A percentile compares a stretch with the other conserved stretches of the same genome.
These are phyloP conservation scores for Hylaeus volcanicus DNA, from an alignment of 1,140 invertebrate genomes.

Conservation along the genomic window DNA sequence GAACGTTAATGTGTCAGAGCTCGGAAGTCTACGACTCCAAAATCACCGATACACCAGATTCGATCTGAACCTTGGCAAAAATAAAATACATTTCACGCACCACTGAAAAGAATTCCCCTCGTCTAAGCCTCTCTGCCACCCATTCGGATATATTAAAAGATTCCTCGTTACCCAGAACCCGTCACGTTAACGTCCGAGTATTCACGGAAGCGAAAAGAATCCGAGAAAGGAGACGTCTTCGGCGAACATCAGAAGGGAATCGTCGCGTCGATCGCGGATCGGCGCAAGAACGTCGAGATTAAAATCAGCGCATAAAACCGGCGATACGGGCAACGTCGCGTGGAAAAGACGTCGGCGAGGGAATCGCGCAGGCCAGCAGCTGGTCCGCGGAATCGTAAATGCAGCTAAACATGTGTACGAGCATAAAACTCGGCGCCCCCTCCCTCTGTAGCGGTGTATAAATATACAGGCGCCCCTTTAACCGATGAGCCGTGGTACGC, in stretches of 20 bases:
- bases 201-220: background rate
- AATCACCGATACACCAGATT: too few relatives aligned
- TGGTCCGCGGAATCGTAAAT: slow-evolving; percentile 45
- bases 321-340: background rate
- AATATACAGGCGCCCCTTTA: slow-evolving; percentile 49
- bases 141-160: too few relatives aligned
- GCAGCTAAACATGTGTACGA: slow-evolving; percentile 45
- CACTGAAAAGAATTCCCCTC: too few relatives aligned
- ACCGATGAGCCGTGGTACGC: slow-evolving; percentile 46
- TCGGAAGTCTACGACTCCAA: too few relatives aligned
- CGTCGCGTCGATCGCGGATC: slow-evolving; percentile 1
- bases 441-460: slow-evolving; percentile 15
- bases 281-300: background rate
- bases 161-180: background rate
- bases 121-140: too few relatives aligned
- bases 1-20: too few relatives aligned
- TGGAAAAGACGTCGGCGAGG: background rate
- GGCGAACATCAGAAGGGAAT: background rate
- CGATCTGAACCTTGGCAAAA: too few relatives aligned
- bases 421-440: slow-evolving; percentile 40
- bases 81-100: too few relatives aligned
- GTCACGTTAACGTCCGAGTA: background rate
- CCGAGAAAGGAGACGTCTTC: background rate
- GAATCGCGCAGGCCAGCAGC: slow-evolving; percentile 32
- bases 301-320: background rate